phyloP scores from a whole-genome alignment of 2,113 vertebrate species.

The Mus musculus region DNA sequence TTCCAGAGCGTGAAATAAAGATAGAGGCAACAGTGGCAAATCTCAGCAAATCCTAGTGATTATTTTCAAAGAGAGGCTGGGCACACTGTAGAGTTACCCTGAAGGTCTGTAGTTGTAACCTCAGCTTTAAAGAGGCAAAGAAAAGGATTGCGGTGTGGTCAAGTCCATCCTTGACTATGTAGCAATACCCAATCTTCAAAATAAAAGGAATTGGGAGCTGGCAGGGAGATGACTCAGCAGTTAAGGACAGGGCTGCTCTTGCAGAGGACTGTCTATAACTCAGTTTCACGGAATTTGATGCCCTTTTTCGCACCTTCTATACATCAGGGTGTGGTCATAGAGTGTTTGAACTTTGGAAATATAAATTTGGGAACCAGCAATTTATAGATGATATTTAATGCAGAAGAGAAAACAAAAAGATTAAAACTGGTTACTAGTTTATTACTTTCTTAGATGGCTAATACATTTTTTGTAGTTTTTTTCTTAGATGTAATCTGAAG shows the following conservation, averaged over 20 bases:
- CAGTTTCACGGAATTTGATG: neutral
- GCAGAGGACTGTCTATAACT: neutral
- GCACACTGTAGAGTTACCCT: neutral
- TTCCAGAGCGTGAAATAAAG: neutral
- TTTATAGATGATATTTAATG: neutral
- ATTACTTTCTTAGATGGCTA: slow-evolving; percentile 22
- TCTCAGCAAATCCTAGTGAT: neutral
- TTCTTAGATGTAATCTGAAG: neutral
- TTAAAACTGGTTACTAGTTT: neutral
- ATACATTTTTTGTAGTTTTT: neutral
- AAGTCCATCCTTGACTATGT: neutral
- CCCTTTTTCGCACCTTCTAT: neutral
- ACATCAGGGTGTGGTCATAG: neutral
- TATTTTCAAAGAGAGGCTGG: neutral
- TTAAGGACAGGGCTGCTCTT: neutral
- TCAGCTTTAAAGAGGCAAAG: neutral
- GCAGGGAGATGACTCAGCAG: neutral
- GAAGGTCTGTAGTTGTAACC: neutral
- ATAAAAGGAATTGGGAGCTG: neutral
- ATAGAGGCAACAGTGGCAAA: neutral
- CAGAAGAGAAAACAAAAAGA: neutral
- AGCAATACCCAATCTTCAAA: neutral
- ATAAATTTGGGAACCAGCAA: neutral
- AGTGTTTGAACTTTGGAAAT: neutral
- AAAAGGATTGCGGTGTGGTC: neutral